phyloP scores from a whole-genome alignment of 2,888 invertebrate species.

The Tyria jacobaeae region DNA sequence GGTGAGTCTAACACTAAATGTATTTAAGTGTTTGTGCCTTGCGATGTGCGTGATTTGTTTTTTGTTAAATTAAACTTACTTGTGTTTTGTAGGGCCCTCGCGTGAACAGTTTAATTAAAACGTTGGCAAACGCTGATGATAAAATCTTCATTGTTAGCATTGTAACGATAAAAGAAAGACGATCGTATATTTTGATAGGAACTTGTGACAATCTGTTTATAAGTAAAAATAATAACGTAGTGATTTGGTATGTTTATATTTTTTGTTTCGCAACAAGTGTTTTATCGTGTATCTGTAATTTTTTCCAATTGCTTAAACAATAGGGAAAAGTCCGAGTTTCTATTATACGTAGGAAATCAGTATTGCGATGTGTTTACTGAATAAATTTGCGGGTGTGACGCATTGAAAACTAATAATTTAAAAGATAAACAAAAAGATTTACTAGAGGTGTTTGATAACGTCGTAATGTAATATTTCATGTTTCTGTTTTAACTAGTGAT shows the following conservation, averaged over 20 bases:
- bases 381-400: conserved; percentile 20
- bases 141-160: conserved; percentile 21
- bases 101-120: not conserved
- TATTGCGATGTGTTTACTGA: conserved; percentile 11
- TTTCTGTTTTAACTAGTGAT: conserved; percentile 1
- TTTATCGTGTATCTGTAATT: conserved; percentile 10
- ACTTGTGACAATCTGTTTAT: conserved; percentile 20
- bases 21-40: conserved; percentile 46
- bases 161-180: conserved; percentile 35
- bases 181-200: conserved; percentile 47
- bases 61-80: not conserved
- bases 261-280: conserved; percentile 49
- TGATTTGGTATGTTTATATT: conserved; percentile 32
- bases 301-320: not conserved
- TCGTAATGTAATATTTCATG: not conserved
- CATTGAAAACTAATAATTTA: conserved; percentile 12
- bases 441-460: conserved; percentile 5
- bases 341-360: not conserved
- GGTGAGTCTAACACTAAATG: conserved; percentile 56
- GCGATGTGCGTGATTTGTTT: conserved; percentile 42
- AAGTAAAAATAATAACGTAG: conserved; percentile 10
- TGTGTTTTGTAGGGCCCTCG: not conserved
- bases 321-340: conserved; percentile 2
- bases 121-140: conserved; percentile 7
- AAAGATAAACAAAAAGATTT: conserved; percentile 13